Base-by-base conservation (phyloP, 2,113 vertebrate species). In the Megaleporinus macrocephalus region DNA sequence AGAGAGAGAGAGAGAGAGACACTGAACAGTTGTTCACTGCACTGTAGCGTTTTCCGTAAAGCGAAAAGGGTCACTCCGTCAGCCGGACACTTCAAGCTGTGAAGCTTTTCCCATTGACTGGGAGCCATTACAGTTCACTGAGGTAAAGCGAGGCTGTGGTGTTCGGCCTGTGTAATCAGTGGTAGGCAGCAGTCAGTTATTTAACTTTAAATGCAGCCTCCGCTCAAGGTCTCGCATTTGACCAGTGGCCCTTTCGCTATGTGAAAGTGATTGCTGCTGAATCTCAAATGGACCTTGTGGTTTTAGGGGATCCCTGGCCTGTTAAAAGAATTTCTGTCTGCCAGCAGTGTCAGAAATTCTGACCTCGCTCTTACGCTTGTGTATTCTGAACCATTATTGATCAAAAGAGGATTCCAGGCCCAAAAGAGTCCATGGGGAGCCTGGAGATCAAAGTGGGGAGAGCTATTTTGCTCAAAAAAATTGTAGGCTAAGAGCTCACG, bases 301-400 rank as follows among this genome's bases (percentile, higher is more conserved):
- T 83, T 87, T 87, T 82, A 81, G n/a, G 27, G 74, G 79, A 66
- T 90, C 68, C 86, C 82, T 86, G 80, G 86, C 82, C 80, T 36
- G 79, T 84, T 90, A 91, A 91, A 90, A 53, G 81, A 83, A 86
- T 91, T 86, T 83, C 75, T 33, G 41, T 86, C 82, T 84, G 69
- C 78, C 26, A 66, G 71, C 18, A 22, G 24, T 27, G 66, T 80
- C 29, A 80, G 80, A 80, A 78, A 44, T 83, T 74, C 88, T 69
- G 86, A 84, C 78, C 90, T 89, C 73, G 27, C 86, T 88, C 81
- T 82, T 61, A 85, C 80, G 71, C 73, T 71, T 73, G 65, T 75
- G 53, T 69, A 75, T 80, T 80, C 55, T 33, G 33, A 68, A 44
- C 44, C 24, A 84, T 84, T 80, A 76, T 69, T 61, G 73, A 76